These are phyloP conservation scores for Anorthoa munda DNA, from an alignment of 2,888 invertebrate genomes.

Conservation along the genomic window DNA sequence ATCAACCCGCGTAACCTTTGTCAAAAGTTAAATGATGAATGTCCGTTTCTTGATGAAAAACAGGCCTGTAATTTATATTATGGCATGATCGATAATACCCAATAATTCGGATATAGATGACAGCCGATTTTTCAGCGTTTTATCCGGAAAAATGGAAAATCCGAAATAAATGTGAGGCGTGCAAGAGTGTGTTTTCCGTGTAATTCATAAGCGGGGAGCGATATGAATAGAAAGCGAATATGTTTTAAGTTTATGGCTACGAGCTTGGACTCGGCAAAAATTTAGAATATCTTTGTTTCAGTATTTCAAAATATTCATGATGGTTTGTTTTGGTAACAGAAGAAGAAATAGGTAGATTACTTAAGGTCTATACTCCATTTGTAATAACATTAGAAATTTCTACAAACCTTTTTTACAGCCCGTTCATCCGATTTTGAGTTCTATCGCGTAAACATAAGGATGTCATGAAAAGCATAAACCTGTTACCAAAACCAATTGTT, in stretches of 20 bases:
- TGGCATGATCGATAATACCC: conserved; percentile 49
- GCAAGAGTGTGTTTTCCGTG: conserved; percentile 24
- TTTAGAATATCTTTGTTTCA: neutral
- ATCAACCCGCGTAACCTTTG: neutral
- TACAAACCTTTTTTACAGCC: too few relatives aligned
- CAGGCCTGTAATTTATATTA: conserved; percentile 33
- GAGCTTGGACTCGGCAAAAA: neutral
- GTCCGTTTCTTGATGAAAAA: conserved; percentile 19
- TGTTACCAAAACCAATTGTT: too few relatives aligned
- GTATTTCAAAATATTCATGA: neutral
- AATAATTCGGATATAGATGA: conserved; percentile 61
- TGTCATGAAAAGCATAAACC: too few relatives aligned
- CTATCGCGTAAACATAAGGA: too few relatives aligned
- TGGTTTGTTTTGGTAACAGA: neutral
- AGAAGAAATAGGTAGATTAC: neutral
- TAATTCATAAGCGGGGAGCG: conserved; percentile 51
- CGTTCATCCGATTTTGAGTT: too few relatives aligned
- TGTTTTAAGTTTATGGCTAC: conserved; percentile 3
- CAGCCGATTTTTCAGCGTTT: conserved; percentile 65
- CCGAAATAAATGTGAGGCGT: conserved; percentile 68
- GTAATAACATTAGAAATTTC: too few relatives aligned
- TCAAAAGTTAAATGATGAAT: conserved; percentile 34
- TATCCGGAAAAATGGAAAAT: conserved; percentile 69
- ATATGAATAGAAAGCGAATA: neutral
- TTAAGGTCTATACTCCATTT: too few relatives aligned